Evolutionary conservation across 2,797 vertebrate genomes (phyloP), one percentile per base, ranked within the genome.

Genomic region (Lagocephalus sceleratus): DNA sequence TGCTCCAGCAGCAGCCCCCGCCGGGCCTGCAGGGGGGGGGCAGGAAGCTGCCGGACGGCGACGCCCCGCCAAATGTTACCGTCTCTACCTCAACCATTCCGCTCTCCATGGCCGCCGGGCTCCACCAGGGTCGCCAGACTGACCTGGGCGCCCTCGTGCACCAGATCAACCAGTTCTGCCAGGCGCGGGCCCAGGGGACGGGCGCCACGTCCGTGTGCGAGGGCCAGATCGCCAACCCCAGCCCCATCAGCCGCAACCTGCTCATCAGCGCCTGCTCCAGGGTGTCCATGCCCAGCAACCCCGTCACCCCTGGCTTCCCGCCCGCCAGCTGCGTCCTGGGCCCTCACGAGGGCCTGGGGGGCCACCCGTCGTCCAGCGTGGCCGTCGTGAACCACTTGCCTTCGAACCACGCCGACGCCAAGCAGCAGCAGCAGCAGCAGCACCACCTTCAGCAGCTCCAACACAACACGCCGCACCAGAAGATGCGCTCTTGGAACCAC

Each of bases 71-170:
- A 73, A 99, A 99, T 84, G 95, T 99, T 92, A 98, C 97, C 77
- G 96, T 99, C 91, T 99, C 97, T 99, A 98, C 97, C 97, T 99
- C 97, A 98, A 98, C 95, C 92, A 98, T 99, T 89, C 97, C 97
- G 67, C 95, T 98, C 78, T 97, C 96, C 66, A 98, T 98, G 96
- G 95, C 93, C 55, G 91, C 93, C 46, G 94, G 94, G 68, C 85
- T 97, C 87, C 94, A 97, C 85, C 96, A 95, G 84, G 94, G 90
- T 87, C 90, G 83, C 84, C 94, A 93, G 85, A 90, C 95, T 26
- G 95, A 99, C 91, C 92, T 98, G 90, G 97, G 94, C 91, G 92
- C 92, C 91, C 98, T 98, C n/a, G 94, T 99, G 85, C 95, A 98
- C 89, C 97, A 99, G 94, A 98, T 99, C 85, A 98, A 94, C 93